phyloP scores from a whole-genome alignment of 2,797 vertebrate genomes.

The Sebastes minor region DNA sequence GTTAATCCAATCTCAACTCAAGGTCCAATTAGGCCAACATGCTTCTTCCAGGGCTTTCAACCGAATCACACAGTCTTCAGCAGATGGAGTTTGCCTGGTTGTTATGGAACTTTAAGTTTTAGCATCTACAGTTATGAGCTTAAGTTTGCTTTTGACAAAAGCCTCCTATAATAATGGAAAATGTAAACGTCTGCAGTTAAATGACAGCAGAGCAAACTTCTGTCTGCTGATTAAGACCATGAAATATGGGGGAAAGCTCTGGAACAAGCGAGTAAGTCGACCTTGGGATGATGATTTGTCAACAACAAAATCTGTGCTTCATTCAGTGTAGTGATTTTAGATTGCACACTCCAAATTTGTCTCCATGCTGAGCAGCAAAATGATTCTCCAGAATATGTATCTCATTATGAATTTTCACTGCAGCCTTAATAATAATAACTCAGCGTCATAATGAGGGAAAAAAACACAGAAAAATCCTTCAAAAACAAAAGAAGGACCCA shows the following conservation, averaged over 20 bases:
- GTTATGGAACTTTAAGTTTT: background rate
- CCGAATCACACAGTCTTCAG: background rate
- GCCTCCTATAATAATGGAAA: background rate
- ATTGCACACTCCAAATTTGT: background rate
- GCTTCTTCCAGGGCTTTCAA: background rate
- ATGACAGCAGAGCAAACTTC: background rate
- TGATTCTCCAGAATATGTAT: conserved; percentile 1
- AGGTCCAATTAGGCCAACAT: background rate
- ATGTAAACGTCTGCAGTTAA: background rate
- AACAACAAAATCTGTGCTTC: background rate
- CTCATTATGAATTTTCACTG: background rate
- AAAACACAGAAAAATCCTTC: background rate
- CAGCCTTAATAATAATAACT: conserved; percentile 5
- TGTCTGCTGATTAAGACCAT: background rate
- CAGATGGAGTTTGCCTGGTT: background rate
- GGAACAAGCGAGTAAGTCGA: background rate
- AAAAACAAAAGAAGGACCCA: background rate
- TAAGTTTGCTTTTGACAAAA: background rate
- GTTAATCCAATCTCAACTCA: background rate
- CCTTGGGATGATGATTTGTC: background rate
- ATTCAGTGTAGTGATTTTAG: background rate
- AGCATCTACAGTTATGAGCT: background rate
- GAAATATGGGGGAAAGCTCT: background rate
- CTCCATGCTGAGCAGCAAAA: background rate
- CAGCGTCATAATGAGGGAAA: background rate